These are phyloP conservation scores for Nemoura dubitans DNA, from an alignment of 2,888 invertebrate genomes.

Conservation along the genomic window DNA sequence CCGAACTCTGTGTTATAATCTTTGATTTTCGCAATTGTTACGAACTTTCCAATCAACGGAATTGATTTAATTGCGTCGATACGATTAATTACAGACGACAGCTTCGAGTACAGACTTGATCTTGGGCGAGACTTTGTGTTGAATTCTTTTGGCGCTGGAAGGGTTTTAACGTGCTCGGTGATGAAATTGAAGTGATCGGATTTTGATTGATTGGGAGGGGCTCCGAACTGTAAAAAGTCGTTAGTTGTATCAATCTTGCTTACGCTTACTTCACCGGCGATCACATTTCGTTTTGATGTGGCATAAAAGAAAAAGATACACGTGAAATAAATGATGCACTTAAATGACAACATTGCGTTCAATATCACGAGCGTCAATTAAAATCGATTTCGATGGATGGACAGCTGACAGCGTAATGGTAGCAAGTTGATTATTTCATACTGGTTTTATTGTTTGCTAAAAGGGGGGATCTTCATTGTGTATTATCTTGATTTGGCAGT, in stretches of 20 bases:
- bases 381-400: neutral
- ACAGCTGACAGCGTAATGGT: neutral
- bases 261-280: neutral
- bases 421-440: neutral
- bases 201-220: neutral
- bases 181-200: neutral
- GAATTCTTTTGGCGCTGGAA: too few species aligned
- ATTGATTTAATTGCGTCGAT: conserved; percentile 14
- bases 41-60: neutral
- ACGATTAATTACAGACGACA: neutral
- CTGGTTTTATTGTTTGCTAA: neutral
- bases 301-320: neutral
- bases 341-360: neutral
- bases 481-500: conserved; percentile 22
- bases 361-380: too few species aligned
- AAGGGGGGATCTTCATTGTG: neutral
- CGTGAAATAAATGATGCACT: neutral
- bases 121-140: too few species aligned
- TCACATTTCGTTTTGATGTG: neutral
- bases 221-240: neutral
- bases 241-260: neutral
- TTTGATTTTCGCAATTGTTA: neutral
- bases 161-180: neutral
- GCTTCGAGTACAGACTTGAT: neutral
- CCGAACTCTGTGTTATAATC: neutral